Base-by-base conservation (phyloP, 2,113 vertebrate species). In the Thomomys bottae region DNA sequence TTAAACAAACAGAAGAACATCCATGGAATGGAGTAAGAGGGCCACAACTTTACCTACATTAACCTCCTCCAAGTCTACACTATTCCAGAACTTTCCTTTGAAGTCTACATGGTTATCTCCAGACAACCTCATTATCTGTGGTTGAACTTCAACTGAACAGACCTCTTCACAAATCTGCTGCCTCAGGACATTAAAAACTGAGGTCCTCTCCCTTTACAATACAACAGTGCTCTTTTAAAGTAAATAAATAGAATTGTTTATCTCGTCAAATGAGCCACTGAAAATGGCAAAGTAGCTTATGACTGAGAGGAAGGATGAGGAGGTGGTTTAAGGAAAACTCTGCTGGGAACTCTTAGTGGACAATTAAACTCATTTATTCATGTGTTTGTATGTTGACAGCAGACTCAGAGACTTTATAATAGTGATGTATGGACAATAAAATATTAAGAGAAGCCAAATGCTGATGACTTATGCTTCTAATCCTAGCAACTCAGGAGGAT, bases 211-310 rank as follows among this genome's bases (percentile, higher is more conserved):
- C 86, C 67, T 85, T 71, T 68, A 79, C 72, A 95, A 72, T 8
- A 75, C 9, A 21, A 40, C 7, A 67, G 54, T 87, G 72, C 5
- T 76, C 57, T 40, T 90, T 87, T 21, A 77, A 92, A 72, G 21
- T 64, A 77, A 73, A 81, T 91, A 87, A 92, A 73, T 87, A 75
- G 20, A 26, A 72, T 34, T 66, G 21, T 80, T 92, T 89, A 75
- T 30, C 49, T 84, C 77, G 70, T 90, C 34, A 63, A 54, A 68
- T 32, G 83, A 64, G 49, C 83, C 76, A 54, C 20, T 81, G 28
- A 38, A 77, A 85, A 64, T 11, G 26, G 28, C 36, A 63, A 70
- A 61, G 66, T 20, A 70, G 23, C 38, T 15, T 20, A 72, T 34
- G 26, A 73, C 2, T 49, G 64, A 54, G 73, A 21, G 36, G 92